Evolutionary conservation across 2,888 invertebrate genomes (phyloP).

Genomic region (Drosophila emarginata): DNA sequence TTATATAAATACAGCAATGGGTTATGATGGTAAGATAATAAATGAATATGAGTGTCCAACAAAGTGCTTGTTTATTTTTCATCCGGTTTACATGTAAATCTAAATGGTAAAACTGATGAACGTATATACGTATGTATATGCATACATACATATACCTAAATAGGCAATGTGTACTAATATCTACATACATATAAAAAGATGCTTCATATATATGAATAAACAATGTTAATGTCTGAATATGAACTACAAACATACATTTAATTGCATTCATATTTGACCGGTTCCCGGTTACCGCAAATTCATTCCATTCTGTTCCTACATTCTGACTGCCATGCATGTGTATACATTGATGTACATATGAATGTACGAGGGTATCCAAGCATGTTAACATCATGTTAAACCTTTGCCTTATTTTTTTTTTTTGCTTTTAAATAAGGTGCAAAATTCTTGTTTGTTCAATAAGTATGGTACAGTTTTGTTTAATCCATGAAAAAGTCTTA

Average conservation of each 20-base stretch:
- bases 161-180: neutral
- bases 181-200: neutral
- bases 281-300: neutral
- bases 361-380: neutral
- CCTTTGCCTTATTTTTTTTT: neutral
- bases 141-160: slow-evolving; percentile 1
- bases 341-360: neutral
- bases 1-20: slow-evolving; percentile 48
- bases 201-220: slow-evolving; percentile 1
- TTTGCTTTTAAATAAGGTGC: neutral
- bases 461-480: neutral
- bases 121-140: neutral
- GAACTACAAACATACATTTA: neutral
- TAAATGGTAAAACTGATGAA: neutral
- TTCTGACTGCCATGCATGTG: neutral
- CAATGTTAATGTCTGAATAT: neutral
- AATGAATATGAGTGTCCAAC: neutral
- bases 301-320: neutral
- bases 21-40: slow-evolving; percentile 61
- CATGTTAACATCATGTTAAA: neutral
- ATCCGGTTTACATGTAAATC: neutral
- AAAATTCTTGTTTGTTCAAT: neutral
- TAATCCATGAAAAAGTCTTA: neutral
- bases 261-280: neutral
- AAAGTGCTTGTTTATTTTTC: neutral